Base-by-base conservation (phyloP, 2,888 invertebrate genomes). In the Hypomecis punctinalis region DNA sequence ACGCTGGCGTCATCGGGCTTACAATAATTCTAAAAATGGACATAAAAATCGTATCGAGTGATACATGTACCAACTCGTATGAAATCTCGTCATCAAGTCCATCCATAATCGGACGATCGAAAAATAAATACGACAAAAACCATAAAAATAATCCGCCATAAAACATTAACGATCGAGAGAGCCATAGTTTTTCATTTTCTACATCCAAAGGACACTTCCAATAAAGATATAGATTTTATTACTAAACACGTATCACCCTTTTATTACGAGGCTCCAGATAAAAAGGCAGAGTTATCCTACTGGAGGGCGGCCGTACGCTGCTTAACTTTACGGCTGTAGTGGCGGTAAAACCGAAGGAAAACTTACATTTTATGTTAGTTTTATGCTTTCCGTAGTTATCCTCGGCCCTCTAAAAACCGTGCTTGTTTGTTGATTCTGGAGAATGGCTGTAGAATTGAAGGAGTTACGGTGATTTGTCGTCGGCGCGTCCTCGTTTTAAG, bases 251-350 rank as follows among this genome's bases (percentile, higher is more conserved):
- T 64, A 68, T 63, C 64, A 64, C 69, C 55, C 61, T 73, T 73
- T 71, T 73, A 73, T 71, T 73, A 71, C 71, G 53, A 9, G 46
- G 55, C 42, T 52, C 49, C 47, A 51, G 61, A 68, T 68, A 64
- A 66, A 61, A 61, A 61, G 39, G 52, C 39, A 54, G 49, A 61
- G 57, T 64, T 64, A 64, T 61, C 61, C 61, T 8, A 2, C 23
- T 23, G 9, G 9, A 40, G 8, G 10, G 40, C 7, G 40, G 40
- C n/a, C 74, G 76, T 79, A 76, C 71, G 68, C 74, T 76, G 68
- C 75, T 73, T 71, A 78, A 79, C 73, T 83, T 83, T 82, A 82
- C 73, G 78, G 69, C 61, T 54, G 61, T 73, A 70, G 74, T 71
- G 54, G 75, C 73, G 79, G 80, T 80, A 81, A 82, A 82, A 76